Evolutionary conservation across 2,888 invertebrate genomes (phyloP).

Genomic region (Synanthedon andrenaeformis): DNA sequence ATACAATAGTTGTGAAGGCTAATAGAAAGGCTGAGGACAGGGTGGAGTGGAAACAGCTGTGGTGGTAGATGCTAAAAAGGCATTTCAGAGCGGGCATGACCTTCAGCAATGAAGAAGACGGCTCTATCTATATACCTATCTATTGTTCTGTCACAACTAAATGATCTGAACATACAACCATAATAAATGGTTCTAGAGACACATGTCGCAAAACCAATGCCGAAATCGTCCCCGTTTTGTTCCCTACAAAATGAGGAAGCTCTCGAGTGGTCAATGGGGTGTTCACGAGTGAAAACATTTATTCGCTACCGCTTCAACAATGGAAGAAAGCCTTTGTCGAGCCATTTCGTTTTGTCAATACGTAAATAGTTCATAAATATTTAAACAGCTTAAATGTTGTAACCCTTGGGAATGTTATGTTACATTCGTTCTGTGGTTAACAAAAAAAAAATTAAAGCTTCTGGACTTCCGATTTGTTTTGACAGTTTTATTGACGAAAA

Average conservation of each 20-base stretch:
- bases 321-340: slow-evolving; percentile 37
- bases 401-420: slow-evolving; percentile 28
- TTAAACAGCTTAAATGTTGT: slow-evolving; percentile 46
- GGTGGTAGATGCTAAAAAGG: no score
- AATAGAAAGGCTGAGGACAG: no score
- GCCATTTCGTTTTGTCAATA: slow-evolving; percentile 59
- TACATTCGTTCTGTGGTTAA: slow-evolving; percentile 6
- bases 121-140: no score
- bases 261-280: slow-evolving; percentile 49
- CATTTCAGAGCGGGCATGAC: no score
- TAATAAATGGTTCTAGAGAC: no score
- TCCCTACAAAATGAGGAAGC: slow-evolving; percentile 30
- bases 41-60: no score
- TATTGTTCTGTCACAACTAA: no score
- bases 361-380: slow-evolving; percentile 59
- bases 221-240: neutral
- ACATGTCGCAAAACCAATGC: neutral
- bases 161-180: no score
- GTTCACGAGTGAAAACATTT: slow-evolving; percentile 20
- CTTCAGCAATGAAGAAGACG: no score
- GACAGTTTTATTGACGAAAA: slow-evolving; percentile 1
- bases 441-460: slow-evolving; percentile 1
- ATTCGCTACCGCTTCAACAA: slow-evolving; percentile 22
- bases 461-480: slow-evolving; percentile 8
- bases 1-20: no score